Percentiles rank a stretch among this genome's conserved stretches.
Conservation (phyloP, 2,797 vertebrate genomes). For the Manis pentadactyla region DNA sequence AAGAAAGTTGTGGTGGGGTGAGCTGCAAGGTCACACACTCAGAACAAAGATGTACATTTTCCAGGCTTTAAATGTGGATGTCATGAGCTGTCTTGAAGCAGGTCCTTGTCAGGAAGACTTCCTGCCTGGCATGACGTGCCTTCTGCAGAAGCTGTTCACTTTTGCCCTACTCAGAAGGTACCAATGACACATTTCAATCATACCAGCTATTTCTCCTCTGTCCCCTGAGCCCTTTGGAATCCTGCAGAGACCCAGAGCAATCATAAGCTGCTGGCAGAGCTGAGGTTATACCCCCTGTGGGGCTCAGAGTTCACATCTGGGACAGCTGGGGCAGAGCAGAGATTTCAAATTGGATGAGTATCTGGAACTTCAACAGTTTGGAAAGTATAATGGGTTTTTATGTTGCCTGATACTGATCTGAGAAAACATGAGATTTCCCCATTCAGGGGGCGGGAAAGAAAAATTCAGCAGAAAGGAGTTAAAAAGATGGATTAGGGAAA, state of each 20-base stretch:
- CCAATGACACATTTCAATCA: neutral
- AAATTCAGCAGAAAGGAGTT: neutral
- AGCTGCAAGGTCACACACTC: neutral
- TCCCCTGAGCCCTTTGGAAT: neutral
- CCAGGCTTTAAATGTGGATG: neutral
- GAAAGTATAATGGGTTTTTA: neutral
- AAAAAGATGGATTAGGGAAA: neutral
- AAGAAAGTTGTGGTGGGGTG: neutral
- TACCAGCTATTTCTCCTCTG: neutral
- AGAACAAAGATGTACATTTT: neutral
- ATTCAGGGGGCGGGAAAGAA: neutral
- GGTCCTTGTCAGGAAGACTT: neutral
- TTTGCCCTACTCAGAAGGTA: neutral
- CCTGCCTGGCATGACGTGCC: neutral
- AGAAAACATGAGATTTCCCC: neutral
- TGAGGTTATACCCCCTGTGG: neutral
- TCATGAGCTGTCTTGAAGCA: neutral
- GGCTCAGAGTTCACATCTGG: neutral
- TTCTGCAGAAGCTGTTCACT: neutral
- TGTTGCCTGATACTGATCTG: neutral
- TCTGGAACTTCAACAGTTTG: neutral
- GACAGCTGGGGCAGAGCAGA: neutral
- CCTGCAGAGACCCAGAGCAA: neutral
- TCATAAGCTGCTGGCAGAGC: neutral
- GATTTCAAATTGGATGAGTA: neutral